phyloP scores from a whole-genome alignment of 1,140 invertebrate genomes.

The Calliopsis andreniformis region DNA sequence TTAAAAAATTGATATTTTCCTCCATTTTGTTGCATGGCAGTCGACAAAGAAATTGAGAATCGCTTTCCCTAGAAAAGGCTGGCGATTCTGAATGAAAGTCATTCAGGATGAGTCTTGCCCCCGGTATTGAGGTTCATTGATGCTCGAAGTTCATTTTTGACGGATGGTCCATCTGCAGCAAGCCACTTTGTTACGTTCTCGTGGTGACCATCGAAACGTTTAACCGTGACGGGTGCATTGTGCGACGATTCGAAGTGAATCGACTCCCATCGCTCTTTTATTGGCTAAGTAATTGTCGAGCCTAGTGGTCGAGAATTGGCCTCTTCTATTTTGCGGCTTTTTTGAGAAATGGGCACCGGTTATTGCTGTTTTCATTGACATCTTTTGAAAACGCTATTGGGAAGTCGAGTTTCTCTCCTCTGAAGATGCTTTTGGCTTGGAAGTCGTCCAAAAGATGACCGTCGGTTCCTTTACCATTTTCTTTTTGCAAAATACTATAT shows the following conservation, averaged over 20 bases:
- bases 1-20: background rate
- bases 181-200: conserved; percentile 68
- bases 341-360: conserved; percentile 68
- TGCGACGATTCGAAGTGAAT: conserved; percentile 57
- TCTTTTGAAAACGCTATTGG: conserved; percentile 34
- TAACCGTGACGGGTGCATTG: conserved; percentile 35
- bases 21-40: background rate
- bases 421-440: background rate
- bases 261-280: conserved; percentile 72
- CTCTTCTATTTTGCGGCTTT: conserved; percentile 75
- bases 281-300: conserved; percentile 80
- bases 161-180: conserved; percentile 76
- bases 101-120: conserved; percentile 67
- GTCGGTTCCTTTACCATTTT: background rate
- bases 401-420: conserved; percentile 39
- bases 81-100: conserved; percentile 71
- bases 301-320: conserved; percentile 70
- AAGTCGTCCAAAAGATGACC: background rate
- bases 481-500: background rate
- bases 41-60: conserved; percentile 30
- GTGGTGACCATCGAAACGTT: conserved; percentile 20
- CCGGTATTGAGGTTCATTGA: conserved; percentile 78
- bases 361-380: conserved; percentile 78
- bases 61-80: conserved; percentile 25
- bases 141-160: conserved; percentile 76